A percentile compares a stretch with the other conserved stretches of the same genome.
These are phyloP conservation scores for Drosophila nigrodunni DNA, from an alignment of 1,140 invertebrate genomes.

Conservation along the genomic window DNA sequence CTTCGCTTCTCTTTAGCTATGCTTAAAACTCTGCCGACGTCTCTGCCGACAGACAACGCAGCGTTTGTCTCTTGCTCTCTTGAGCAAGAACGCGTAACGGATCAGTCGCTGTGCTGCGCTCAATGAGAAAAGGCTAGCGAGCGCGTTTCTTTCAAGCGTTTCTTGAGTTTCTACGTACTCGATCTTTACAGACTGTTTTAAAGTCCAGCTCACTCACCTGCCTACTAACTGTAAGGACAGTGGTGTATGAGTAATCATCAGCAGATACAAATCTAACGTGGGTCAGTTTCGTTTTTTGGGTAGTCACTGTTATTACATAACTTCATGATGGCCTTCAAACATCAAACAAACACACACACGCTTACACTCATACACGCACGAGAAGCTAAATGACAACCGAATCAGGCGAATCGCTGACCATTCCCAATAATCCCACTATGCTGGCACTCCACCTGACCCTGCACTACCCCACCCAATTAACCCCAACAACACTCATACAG, in stretches of 20 bases:
- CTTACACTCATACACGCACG: conserved; percentile 8
- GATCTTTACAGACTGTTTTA: neutral
- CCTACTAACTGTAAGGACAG: conserved; percentile 37
- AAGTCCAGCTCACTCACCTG: neutral
- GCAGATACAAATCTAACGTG: conserved; percentile 80
- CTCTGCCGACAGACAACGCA: too few species aligned
- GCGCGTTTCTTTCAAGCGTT: too few species aligned
- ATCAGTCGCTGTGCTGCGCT: too few species aligned
- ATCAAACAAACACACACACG: conserved; percentile 18
- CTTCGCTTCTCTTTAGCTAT: too few species aligned
- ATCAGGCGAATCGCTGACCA: conserved; percentile 35
- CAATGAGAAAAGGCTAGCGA: too few species aligned
- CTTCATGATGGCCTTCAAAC: conserved; percentile 60
- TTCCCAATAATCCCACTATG: conserved; percentile 35
- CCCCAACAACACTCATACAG: conserved; percentile 14
- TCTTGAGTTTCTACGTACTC: too few species aligned
- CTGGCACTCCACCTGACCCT: neutral
- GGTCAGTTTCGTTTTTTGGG: conserved; percentile 65
- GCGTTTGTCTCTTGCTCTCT: too few species aligned
- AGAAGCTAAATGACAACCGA: conserved; percentile 44
- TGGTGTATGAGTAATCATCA: conserved; percentile 78
- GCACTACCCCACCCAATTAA: conserved; percentile 10
- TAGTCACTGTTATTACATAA: conserved; percentile 71
- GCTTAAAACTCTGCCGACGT: too few species aligned
- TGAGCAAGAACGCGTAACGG: too few species aligned